A percentile compares a stretch with the other conserved stretches of the same genome.
These are phyloP conservation scores for Centropus bengalensis DNA, from an alignment of 2,113 vertebrate species.

Conservation along the genomic window DNA sequence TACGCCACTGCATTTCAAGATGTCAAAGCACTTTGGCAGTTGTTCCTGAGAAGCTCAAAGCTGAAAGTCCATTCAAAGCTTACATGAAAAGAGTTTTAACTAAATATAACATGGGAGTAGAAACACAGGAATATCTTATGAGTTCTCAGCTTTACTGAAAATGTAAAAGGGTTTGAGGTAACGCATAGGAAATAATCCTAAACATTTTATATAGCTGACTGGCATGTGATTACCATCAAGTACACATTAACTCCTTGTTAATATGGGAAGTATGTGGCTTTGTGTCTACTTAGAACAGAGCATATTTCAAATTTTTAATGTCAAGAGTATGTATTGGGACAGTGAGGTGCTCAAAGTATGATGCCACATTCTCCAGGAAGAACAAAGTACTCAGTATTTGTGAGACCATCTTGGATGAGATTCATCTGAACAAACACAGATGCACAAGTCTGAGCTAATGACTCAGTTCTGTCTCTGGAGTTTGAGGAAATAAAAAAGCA, in stretches of 20 bases:
- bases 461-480: background rate
- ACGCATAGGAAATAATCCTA: background rate
- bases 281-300: background rate
- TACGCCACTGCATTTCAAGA: background rate
- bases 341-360: background rate
- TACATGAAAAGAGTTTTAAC: background rate
- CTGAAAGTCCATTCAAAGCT: background rate
- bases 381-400: background rate
- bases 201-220: background rate
- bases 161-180: background rate
- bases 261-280: background rate
- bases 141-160: background rate
- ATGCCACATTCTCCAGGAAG: background rate
- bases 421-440: background rate
- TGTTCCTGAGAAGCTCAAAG: background rate
- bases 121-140: background rate
- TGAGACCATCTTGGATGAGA: background rate
- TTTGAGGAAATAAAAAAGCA: background rate
- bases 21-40: background rate
- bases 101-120: background rate
- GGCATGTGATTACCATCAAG: background rate
- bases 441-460: background rate
- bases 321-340: background rate
- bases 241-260: background rate
- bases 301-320: background rate